Percentiles rank a stretch among this genome's conserved stretches.
Evolutionary conservation across 2,888 invertebrate genomes (phyloP).

Genomic region (Dolichomitus sp.): DNA sequence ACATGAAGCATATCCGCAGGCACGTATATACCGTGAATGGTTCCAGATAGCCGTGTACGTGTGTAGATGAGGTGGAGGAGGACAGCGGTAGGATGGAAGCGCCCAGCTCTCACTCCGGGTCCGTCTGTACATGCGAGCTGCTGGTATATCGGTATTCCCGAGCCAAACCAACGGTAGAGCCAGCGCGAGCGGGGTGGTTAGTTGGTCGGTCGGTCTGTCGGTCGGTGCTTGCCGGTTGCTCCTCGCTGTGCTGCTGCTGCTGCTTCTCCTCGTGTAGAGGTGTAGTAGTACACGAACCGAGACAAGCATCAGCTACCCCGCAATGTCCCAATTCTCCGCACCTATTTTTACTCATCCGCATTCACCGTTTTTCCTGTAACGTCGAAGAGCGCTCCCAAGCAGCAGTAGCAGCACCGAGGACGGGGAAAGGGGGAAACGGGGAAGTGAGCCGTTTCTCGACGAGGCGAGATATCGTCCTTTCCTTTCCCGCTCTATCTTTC

Average conservation of each 20-base stretch:
- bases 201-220: conserved; percentile 29
- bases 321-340: conserved; percentile 70
- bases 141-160: conserved; percentile 53
- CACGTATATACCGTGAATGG: conserved; percentile 53
- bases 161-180: conserved; percentile 49
- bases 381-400: conserved; percentile 38
- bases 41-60: conserved; percentile 45
- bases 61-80: conserved; percentile 46
- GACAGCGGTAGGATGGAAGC: conserved; percentile 9
- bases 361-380: conserved; percentile 63
- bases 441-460: conserved; percentile 34
- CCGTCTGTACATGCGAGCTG: conserved; percentile 21
- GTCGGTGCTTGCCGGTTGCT: conserved; percentile 40
- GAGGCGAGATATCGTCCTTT: conserved; percentile 64
- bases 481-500: conserved; percentile 53
- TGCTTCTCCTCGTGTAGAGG: background rate
- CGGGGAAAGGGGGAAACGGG: conserved; percentile 23
- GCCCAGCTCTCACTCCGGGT: conserved; percentile 16
- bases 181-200: conserved; percentile 14
- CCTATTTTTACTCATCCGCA: conserved; percentile 71
- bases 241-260: background rate
- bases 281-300: conserved; percentile 50
- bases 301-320: conserved; percentile 58
- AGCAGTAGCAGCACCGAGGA: conserved; percentile 12
- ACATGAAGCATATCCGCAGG: conserved; percentile 56